Percentiles rank a stretch among this genome's conserved stretches.
Conservation (phyloP, 2,888 invertebrate genomes). For the Mayetiola destructor region DNA sequence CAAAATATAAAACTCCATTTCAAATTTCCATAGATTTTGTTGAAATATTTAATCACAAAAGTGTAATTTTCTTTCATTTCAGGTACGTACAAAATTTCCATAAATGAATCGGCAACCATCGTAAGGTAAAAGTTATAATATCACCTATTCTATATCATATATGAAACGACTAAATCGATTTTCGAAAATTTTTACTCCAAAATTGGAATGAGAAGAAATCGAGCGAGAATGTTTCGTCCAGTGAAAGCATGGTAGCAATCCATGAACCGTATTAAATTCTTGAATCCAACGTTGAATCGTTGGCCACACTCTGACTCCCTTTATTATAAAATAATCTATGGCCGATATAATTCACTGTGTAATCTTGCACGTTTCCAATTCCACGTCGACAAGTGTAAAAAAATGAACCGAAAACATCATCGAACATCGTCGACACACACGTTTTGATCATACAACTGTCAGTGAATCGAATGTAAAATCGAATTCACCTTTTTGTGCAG, state of each 20-base stretch:
- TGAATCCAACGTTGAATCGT: neutral
- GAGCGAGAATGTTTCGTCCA: too few relatives aligned
- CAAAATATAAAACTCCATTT: neutral
- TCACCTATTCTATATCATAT: too few relatives aligned
- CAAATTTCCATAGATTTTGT: too few relatives aligned
- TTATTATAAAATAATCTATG: neutral
- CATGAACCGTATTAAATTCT: neutral
- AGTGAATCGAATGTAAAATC: neutral
- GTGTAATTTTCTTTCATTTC: neutral
- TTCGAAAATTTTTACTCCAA: neutral
- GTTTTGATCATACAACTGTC: neutral
- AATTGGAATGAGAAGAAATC: too few relatives aligned
- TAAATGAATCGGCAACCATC: neutral
- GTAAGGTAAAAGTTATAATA: conserved; percentile 6
- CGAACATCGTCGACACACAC: neutral
- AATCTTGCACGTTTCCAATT: conserved; percentile 2
- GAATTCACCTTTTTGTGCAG: neutral
- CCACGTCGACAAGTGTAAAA: too few relatives aligned
- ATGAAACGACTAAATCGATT: conserved; percentile 10
- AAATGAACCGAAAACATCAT: neutral
- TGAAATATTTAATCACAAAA: neutral
- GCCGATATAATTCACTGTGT: neutral
- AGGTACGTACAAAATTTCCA: neutral
- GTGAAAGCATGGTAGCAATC: too few relatives aligned
- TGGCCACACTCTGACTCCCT: neutral